Conservation (phyloP, 2,113 vertebrate genomes). For the Rhinogobius similis region DNA sequence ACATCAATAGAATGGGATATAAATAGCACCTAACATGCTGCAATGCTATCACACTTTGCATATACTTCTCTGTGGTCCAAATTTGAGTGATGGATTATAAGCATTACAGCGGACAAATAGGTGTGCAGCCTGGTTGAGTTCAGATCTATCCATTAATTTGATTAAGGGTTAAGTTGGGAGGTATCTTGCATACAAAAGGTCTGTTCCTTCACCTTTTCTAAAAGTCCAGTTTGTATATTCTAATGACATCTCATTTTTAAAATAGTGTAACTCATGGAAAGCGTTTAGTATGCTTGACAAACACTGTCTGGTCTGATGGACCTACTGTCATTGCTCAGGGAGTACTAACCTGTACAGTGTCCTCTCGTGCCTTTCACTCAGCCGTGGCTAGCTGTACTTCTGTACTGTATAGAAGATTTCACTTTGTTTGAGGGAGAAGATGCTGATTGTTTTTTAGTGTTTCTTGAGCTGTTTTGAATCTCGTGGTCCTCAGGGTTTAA, state of each 20-base stretch:
- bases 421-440: slow-evolving; percentile 36
- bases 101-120: neutral
- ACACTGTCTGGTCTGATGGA: slow-evolving; percentile 23
- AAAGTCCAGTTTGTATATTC: slow-evolving; percentile 51
- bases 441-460: slow-evolving; percentile 37
- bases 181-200: neutral
- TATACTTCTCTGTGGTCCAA: neutral
- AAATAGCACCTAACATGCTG: too few species aligned
- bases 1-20: neutral
- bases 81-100: neutral
- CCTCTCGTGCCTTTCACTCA: slow-evolving; percentile 43
- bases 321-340: slow-evolving; percentile 40
- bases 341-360: slow-evolving; percentile 64
- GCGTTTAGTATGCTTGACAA: slow-evolving; percentile 9
- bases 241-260: too few species aligned
- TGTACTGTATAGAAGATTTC: slow-evolving; percentile 36
- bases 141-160: too few species aligned
- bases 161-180: too few species aligned
- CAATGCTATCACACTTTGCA: too few species aligned
- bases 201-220: neutral
- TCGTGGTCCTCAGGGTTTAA: slow-evolving; percentile 49
- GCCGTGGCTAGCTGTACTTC: slow-evolving; percentile 46
- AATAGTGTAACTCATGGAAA: slow-evolving; percentile 31
- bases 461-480: slow-evolving; percentile 44
- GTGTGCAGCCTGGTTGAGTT: too few species aligned